Conservation (phyloP, 2,888 invertebrate genomes). For the Pristionchus maxplancki region DNA sequence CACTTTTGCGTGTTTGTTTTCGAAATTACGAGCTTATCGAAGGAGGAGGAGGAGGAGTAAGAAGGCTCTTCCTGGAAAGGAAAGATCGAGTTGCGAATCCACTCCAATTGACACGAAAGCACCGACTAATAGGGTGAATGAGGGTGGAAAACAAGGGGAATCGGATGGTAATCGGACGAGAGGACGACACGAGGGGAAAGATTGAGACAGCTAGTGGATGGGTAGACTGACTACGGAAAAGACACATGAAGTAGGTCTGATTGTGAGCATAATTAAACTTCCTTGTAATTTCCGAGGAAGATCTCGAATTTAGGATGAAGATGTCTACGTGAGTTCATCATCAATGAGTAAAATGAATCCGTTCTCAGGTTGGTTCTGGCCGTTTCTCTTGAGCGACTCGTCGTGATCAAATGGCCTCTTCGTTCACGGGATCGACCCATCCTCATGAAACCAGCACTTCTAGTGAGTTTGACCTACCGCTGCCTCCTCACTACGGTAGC, state of each 20-base stretch:
- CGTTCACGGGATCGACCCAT: constrained; percentile 38
- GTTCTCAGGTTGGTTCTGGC: constrained; percentile 71
- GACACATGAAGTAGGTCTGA: neutral
- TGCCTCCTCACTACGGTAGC: neutral
- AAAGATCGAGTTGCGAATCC: neutral
- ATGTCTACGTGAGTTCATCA: too few relatives aligned
- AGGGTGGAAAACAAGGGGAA: neutral
- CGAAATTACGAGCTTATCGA: neutral
- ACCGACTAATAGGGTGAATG: neutral
- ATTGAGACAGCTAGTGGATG: neutral
- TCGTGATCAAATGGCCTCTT: constrained; percentile 73
- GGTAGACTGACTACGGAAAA: neutral
- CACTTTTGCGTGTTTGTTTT: neutral
- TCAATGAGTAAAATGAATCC: neutral
- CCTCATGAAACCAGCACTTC: neutral
- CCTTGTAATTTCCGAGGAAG: too few relatives aligned
- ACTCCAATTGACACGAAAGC: neutral
- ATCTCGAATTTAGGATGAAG: too few relatives aligned
- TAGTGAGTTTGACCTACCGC: constrained; percentile 11
- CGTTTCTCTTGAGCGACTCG: constrained; percentile 72
- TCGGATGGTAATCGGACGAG: neutral
- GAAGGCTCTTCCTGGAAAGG: neutral
- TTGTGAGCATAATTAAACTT: too few relatives aligned
- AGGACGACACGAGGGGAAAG: neutral
- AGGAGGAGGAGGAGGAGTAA: neutral